These are phyloP conservation scores for Scaptomyza pallida DNA, from an alignment of 1,140 invertebrate genomes.

Conservation along the genomic window DNA sequence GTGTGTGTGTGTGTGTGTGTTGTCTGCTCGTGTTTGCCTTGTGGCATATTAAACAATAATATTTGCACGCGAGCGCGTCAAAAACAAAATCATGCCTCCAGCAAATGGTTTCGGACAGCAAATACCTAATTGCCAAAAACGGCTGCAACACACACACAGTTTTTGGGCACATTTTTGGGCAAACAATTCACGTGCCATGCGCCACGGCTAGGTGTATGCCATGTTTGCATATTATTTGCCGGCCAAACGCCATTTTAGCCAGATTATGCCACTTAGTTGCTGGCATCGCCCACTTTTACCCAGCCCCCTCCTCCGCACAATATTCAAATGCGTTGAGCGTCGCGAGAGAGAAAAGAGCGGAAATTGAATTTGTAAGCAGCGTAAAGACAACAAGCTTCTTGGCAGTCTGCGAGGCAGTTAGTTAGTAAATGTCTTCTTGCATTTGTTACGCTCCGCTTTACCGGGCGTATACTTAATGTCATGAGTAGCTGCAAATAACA, in stretches of 20 bases:
- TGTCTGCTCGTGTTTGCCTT: no score
- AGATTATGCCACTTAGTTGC: slow-evolving; percentile 77
- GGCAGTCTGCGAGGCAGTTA: background rate
- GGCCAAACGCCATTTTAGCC: slow-evolving; percentile 58
- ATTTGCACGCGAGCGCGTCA: slow-evolving; percentile 63
- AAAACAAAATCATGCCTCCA: slow-evolving; percentile 38
- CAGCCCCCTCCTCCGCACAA: slow-evolving; percentile 24
- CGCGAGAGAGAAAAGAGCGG: slow-evolving; percentile 48
- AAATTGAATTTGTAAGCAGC: slow-evolving; percentile 77
- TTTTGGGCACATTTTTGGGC: slow-evolving; percentile 7
- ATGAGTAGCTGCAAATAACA: slow-evolving; percentile 44
- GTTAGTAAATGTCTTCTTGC: slow-evolving; percentile 66
- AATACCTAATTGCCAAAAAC: slow-evolving; percentile 59
- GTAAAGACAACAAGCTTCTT: background rate
- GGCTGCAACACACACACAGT: slow-evolving; percentile 28
- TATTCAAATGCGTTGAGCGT: slow-evolving; percentile 72
- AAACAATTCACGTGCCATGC: slow-evolving; percentile 49
- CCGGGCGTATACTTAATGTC: slow-evolving; percentile 63
- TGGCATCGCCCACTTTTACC: slow-evolving; percentile 17
- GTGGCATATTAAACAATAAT: slow-evolving; percentile 80
- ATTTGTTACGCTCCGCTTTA: slow-evolving; percentile 54
- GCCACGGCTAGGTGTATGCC: slow-evolving; percentile 10
- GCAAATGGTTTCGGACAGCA: slow-evolving; percentile 3
- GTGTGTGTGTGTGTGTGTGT: slow-evolving; percentile 9
- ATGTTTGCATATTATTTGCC: slow-evolving; percentile 66